Evolutionary conservation across 2,797 vertebrate genomes (phyloP), one percentile per base, ranked within the genome.

Genomic region (Eospalax fontanierii): DNA sequence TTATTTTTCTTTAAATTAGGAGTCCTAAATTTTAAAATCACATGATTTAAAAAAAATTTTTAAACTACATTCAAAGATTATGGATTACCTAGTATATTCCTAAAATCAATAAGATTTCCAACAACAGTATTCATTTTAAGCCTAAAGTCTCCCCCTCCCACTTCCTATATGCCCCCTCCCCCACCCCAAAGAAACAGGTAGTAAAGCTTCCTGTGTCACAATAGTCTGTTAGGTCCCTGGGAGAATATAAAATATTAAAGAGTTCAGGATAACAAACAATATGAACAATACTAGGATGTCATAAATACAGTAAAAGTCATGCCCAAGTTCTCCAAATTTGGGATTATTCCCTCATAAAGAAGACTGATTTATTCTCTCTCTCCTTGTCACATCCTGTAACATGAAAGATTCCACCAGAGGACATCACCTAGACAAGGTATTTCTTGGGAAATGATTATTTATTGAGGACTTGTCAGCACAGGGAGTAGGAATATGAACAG

Each of bases 1-100:
- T 70, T 94, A 73, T 70, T 95, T 71, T 91, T 73, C 87, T n/a
- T 88, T 54, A 91, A 76, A 57, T 92, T 91, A 81, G 57, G 1
- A 15, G 30, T 50, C 90, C 70, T 96, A 63, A 78, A 88, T n/a
- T n/a, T 86, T 61, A 94, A 95, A 96, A 86, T 57, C 50, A 86
- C 26, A 89, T 57, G 7, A 68, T 79, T 61, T 82, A 75, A 19
- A 14, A 33, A 50, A 33, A 50, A 85, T 26, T n/a, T n/a, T n/a
- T n/a, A n/a, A n/a, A 94, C 2, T 76, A 46, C 43, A 94, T 82
- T 50, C 57, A 78, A 92, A 94, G 79, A 40, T 63, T 83, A 46
- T 0, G 68, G 38, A 43, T 81, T 85, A n/a, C 40, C 61, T 43
- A 50, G 21, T 38, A 43, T 35, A 80, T 14, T 92, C 50, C 80